phyloP scores from a whole-genome alignment of 2,113 vertebrate species.

The Onychostruthus taczanowskii region DNA sequence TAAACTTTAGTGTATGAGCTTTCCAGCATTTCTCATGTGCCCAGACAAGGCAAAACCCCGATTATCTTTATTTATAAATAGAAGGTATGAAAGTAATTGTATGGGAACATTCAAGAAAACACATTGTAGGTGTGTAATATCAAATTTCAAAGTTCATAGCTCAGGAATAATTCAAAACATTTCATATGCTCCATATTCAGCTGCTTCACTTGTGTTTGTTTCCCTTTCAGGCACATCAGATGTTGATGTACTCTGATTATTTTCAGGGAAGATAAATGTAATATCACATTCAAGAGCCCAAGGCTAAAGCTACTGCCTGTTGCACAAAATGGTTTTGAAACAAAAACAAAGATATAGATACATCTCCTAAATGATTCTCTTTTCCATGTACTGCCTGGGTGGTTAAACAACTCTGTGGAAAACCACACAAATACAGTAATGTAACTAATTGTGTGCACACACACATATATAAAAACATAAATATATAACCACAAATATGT shows the following conservation, averaged over 20 bases:
- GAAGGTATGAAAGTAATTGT: not conserved
- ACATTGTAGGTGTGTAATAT: not conserved
- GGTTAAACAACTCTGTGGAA: not conserved
- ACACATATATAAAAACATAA: accelerated
- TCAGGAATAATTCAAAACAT: not conserved
- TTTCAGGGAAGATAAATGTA: conserved; percentile 5
- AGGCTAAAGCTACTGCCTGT: not conserved
- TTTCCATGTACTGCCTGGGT: not conserved
- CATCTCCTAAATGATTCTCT: not conserved
- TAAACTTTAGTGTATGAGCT: not conserved
- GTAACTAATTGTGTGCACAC: not conserved
- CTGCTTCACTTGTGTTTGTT: not conserved
- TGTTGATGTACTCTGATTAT: not conserved
- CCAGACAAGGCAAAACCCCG: not conserved
- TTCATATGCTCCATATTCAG: not conserved
- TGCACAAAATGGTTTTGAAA: not conserved
- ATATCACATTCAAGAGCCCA: not conserved
- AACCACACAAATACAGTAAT: not conserved
- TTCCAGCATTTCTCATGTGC: not conserved
- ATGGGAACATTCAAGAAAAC: not conserved
- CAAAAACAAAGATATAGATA: not conserved
- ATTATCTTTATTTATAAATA: not conserved
- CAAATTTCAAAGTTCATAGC: not conserved
- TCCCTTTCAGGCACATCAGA: not conserved
- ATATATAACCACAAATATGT: not conserved